Base-by-base conservation (phyloP, 1,140 invertebrate species). In the Drosophila auraria region DNA sequence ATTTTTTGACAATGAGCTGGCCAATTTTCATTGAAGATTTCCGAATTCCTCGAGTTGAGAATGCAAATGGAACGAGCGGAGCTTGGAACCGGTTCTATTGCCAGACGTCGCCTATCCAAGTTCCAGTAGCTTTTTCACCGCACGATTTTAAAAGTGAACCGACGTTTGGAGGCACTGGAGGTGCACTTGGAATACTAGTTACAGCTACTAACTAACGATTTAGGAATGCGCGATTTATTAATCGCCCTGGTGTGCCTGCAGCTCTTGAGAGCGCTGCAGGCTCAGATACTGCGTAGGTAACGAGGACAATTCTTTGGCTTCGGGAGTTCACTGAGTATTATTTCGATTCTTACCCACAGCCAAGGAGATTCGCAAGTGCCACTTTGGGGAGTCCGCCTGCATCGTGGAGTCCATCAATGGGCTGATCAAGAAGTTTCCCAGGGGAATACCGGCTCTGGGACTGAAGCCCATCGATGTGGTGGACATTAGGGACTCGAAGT, bases 391-490 rank as follows among this genome's bases (percentile, higher is more conserved):
- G 5, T 50, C 56, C 2, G 20, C 74, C 25, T 86, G 82, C 51
- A 56, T 86, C n/a, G 50, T 68, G 6, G 23, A 79, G 6, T 71
- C 83, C 5, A 80, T 82, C 30, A 87, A 87, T 33, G 40, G 62
- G 3, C 14, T 82, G 15, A 82, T 87, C 27, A 54, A 50, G 8
- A 47, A 65, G 12, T 80, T 70, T 70, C 75, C 79, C 0, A 69
- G 78, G 9, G 83, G 83, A 11, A 86, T 86, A 38, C 78, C 82
- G 0, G 59, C 72, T 1, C 36, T 86, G 15, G 83, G 82, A 3
- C 4, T 87, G 3, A 87, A 87, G 8, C 76, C 79, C 27, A 72
- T 82, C 2, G 83, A 87, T 66, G 65, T 80, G 27, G 83, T 87
- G n/a, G 79, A 87, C 23, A 73, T 86, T 9, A 51, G 23, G n/a